Evolutionary conservation across 1,140 invertebrate genomes (phyloP).

Genomic region (Tetraneura akinire): DNA sequence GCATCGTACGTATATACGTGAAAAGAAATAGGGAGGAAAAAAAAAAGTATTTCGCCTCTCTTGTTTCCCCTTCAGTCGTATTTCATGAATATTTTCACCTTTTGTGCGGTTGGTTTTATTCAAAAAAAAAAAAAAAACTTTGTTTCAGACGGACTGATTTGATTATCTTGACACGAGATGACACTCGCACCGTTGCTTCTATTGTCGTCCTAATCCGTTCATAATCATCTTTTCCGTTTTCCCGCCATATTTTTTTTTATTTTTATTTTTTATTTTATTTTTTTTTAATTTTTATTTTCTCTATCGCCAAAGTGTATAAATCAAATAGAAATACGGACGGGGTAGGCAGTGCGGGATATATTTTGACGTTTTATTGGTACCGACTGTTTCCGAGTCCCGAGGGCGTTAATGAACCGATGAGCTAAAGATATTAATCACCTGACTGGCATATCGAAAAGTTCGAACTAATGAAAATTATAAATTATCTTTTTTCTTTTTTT

Average conservation of each 20-base stretch:
- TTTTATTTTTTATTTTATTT: too few relatives aligned
- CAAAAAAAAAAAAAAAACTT: slow-evolving; percentile 36
- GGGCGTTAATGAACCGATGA: slow-evolving; percentile 48
- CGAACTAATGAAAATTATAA: slow-evolving; percentile 45
- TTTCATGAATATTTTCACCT: slow-evolving; percentile 36
- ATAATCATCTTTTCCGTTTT: neutral
- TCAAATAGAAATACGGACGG: slow-evolving; percentile 3
- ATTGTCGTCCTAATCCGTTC: neutral
- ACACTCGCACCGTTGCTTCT: neutral
- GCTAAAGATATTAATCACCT: slow-evolving; percentile 31
- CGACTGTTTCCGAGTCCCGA: slow-evolving; percentile 36
- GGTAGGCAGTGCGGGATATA: neutral
- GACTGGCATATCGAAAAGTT: slow-evolving; percentile 34
- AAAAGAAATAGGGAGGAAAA: neutral
- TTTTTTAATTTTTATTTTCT: too few relatives aligned
- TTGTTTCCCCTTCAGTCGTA: neutral
- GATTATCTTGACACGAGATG: slow-evolving; percentile 34
- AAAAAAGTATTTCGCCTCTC: neutral
- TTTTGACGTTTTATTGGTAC: slow-evolving; percentile 42
- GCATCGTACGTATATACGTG: neutral
- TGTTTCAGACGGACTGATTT: slow-evolving; percentile 28
- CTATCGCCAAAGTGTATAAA: neutral
- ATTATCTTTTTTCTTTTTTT: slow-evolving; percentile 40
- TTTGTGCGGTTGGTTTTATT: slow-evolving; percentile 4
- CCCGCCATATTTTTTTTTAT: neutral